These are phyloP conservation scores for Scomber japonicus DNA, from an alignment of 2,113 vertebrate genomes.

Conservation along the genomic window DNA sequence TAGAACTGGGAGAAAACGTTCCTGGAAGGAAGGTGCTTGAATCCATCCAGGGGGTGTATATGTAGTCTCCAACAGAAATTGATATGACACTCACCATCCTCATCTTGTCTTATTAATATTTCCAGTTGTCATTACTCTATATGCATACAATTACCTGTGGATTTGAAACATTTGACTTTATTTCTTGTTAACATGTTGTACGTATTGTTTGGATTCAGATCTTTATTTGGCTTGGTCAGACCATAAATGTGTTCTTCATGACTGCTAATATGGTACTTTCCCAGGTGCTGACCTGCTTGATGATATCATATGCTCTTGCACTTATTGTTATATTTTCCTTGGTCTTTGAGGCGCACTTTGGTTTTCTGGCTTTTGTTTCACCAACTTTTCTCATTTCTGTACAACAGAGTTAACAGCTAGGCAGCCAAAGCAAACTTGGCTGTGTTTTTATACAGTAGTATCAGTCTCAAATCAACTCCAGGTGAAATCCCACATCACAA, in stretches of 20 bases:
- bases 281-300: constrained; percentile 76
- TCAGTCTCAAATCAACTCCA: constrained; percentile 63
- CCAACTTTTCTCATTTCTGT: constrained; percentile 70
- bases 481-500: constrained; percentile 60
- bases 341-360: constrained; percentile 66
- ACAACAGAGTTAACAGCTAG: constrained; percentile 60
- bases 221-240: constrained; percentile 33
- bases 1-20: constrained; percentile 79
- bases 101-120: too few relatives aligned
- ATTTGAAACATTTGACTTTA: background rate
- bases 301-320: constrained; percentile 77
- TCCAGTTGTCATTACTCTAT: background rate
- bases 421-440: constrained; percentile 77
- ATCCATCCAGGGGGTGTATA: constrained; percentile 58
- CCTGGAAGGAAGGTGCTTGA: constrained; percentile 71
- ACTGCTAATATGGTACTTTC: constrained; percentile 76
- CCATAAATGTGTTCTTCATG: constrained; percentile 43
- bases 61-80: constrained; percentile 48
- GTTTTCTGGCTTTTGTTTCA: constrained; percentile 75
- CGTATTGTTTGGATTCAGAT: constrained; percentile 40
- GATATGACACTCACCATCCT: constrained; percentile 33
- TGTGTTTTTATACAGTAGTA: constrained; percentile 60
- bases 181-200: background rate
- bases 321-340: constrained; percentile 79
- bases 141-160: background rate